phyloP scores from a whole-genome alignment of 2,888 invertebrate species.

The Molanna angustata region DNA sequence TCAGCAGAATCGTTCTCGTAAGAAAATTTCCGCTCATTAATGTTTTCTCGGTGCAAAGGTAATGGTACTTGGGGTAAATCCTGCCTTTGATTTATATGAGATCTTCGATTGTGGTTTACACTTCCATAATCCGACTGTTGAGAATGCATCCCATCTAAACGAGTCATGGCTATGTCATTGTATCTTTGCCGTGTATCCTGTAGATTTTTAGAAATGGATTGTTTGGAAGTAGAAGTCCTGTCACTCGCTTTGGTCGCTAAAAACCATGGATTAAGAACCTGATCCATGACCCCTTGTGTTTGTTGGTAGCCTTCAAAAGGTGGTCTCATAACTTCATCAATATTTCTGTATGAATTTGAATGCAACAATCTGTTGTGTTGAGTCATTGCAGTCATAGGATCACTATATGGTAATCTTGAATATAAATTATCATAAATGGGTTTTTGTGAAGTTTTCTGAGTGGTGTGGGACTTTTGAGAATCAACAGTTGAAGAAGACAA shows the following conservation, averaged over 20 bases:
- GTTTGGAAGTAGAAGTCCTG: neutral
- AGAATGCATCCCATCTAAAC: slow-evolving; percentile 12
- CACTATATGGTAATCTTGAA: slow-evolving; percentile 11
- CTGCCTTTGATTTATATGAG: slow-evolving; percentile 15
- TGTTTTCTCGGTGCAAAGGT: slow-evolving; percentile 4
- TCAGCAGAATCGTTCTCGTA: slow-evolving; percentile 14
- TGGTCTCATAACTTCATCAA: slow-evolving; percentile 14
- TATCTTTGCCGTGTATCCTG: slow-evolving; percentile 19
- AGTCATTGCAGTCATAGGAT: slow-evolving; percentile 4
- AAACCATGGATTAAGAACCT: slow-evolving; percentile 26
- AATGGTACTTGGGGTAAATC: slow-evolving; percentile 10
- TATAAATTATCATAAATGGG: slow-evolving; percentile 14
- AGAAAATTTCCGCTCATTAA: slow-evolving; percentile 17
- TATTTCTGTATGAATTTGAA: slow-evolving; percentile 14
- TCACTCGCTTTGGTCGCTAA: slow-evolving; percentile 18
- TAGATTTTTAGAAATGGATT: slow-evolving; percentile 1
- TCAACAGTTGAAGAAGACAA: slow-evolving; percentile 9
- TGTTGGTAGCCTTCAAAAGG: slow-evolving; percentile 15
- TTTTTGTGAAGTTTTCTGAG: neutral
- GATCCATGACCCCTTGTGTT: slow-evolving; percentile 3
- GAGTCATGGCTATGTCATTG: slow-evolving; percentile 17
- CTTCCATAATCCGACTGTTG: slow-evolving; percentile 22
- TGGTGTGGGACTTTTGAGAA: neutral
- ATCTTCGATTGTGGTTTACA: slow-evolving; percentile 9
- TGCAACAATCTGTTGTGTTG: slow-evolving; percentile 16